Conservation (phyloP, 2,113 vertebrate genomes). For the Glaucomys volans region DNA sequence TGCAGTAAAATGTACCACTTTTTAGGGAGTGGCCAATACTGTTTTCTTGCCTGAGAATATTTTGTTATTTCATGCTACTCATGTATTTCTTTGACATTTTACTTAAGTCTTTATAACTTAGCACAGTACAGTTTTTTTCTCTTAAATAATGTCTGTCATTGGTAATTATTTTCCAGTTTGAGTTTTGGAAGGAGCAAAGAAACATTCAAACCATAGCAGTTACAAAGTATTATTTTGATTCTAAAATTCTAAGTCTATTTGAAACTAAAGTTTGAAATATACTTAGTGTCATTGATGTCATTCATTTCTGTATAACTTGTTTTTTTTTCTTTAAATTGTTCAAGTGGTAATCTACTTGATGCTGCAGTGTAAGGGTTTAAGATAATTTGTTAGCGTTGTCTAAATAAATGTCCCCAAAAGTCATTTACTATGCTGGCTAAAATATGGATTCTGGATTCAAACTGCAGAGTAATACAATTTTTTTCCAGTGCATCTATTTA, state of each 20-base stretch:
- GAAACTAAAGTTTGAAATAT: conserved; percentile 57
- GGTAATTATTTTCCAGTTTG: background rate
- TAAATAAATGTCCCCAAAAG: background rate
- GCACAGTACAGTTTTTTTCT: conserved; percentile 13
- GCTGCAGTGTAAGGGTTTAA: background rate
- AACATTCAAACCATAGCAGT: background rate
- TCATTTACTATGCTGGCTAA: background rate
- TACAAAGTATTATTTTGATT: conserved; percentile 46
- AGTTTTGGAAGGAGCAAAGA: background rate
- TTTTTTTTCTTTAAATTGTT: conserved; percentile 32
- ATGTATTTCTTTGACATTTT: conserved; percentile 38
- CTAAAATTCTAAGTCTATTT: conserved; percentile 5
- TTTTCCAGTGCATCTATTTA: background rate
- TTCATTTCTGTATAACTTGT: background rate
- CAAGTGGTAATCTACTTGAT: background rate
- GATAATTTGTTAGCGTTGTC: background rate
- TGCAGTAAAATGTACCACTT: conserved; percentile 6
- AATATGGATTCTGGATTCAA: background rate
- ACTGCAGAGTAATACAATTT: conserved; percentile 28
- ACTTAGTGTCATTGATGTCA: background rate
- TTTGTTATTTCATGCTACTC: conserved; percentile 47
- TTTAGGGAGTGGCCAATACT: background rate
- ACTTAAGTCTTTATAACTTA: conserved; percentile 34
- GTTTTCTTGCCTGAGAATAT: background rate
- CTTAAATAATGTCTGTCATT: conserved; percentile 1